Percentiles rank a stretch among this genome's conserved stretches.
Evolutionary conservation across 2,888 invertebrate species (phyloP).

Genomic region (Amitus sp.): DNA sequence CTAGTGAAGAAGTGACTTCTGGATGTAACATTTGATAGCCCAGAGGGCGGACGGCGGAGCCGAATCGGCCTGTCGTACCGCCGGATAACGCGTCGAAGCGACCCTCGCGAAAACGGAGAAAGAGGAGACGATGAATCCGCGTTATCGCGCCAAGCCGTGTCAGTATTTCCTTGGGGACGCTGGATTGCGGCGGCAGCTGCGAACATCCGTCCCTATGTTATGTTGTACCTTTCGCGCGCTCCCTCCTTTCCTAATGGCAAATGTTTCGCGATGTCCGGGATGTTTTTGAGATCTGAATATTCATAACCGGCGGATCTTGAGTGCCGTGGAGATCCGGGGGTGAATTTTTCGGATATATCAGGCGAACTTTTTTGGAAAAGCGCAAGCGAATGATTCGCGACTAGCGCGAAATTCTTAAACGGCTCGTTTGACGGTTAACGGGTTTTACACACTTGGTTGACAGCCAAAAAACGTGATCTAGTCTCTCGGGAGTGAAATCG

Average conservation of each 20-base stretch:
- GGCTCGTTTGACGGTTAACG: conserved; percentile 53
- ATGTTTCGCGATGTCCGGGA: too few species aligned
- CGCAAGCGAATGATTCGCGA: too few species aligned
- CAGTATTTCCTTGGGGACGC: conserved; percentile 3
- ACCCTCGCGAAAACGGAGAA: conserved; percentile 24
- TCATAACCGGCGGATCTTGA: too few species aligned
- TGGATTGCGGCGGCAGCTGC: neutral
- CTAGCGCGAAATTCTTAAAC: too few species aligned
- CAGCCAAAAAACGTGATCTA: conserved; percentile 61
- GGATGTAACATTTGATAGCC: conserved; percentile 69
- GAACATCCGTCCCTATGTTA: conserved; percentile 1
- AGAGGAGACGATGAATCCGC: neutral
- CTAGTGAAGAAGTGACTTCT: conserved; percentile 68
- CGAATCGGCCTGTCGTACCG: conserved; percentile 28
- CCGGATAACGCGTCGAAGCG: conserved; percentile 11
- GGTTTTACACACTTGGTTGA: conserved; percentile 59
- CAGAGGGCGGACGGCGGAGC: conserved; percentile 12
- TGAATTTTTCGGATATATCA: too few species aligned
- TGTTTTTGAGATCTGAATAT: too few species aligned
- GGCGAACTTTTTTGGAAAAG: too few species aligned
- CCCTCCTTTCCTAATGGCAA: neutral
- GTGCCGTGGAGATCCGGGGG: too few species aligned
- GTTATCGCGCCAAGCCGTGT: neutral
- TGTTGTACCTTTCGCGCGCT: neutral
- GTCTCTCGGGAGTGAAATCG: conserved; percentile 55